These are phyloP conservation scores for Anadara kagoshimensis DNA, from an alignment of 1,140 invertebrate genomes.

Conservation along the genomic window DNA sequence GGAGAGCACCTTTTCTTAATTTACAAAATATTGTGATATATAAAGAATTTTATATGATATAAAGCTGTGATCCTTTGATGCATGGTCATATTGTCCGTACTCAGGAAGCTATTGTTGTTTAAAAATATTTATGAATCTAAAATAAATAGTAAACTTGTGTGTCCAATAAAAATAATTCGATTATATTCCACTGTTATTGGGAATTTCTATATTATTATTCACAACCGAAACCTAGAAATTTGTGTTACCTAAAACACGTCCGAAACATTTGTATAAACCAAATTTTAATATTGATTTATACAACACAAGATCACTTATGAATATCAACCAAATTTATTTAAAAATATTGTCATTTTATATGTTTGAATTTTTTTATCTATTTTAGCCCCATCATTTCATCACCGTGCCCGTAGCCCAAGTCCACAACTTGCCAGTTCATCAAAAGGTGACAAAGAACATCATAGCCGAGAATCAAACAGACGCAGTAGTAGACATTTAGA, in stretches of 20 bases:
- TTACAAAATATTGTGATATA: neutral
- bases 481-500: slow-evolving; percentile 55
- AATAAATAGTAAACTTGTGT: no score
- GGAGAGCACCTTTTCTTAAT: neutral
- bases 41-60: neutral
- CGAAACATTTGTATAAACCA: no score
- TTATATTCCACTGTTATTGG: no score
- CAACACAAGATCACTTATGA: neutral
- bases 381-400: slow-evolving; percentile 68
- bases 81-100: neutral
- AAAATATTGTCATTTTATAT: neutral
- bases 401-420: slow-evolving; percentile 66
- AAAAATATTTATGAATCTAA: no score
- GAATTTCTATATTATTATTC: neutral
- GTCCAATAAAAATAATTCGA: no score
- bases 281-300: no score
- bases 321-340: neutral
- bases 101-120: no score
- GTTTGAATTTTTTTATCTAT: slow-evolving; percentile 25
- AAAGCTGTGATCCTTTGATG: neutral
- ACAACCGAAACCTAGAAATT: neutral
- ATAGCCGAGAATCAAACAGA: slow-evolving; percentile 63
- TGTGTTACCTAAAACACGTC: neutral
- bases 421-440: slow-evolving; percentile 49
- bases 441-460: slow-evolving; percentile 56